Evolutionary conservation across 2,113 vertebrate species (phyloP).

Genomic region (Gambusia affinis): DNA sequence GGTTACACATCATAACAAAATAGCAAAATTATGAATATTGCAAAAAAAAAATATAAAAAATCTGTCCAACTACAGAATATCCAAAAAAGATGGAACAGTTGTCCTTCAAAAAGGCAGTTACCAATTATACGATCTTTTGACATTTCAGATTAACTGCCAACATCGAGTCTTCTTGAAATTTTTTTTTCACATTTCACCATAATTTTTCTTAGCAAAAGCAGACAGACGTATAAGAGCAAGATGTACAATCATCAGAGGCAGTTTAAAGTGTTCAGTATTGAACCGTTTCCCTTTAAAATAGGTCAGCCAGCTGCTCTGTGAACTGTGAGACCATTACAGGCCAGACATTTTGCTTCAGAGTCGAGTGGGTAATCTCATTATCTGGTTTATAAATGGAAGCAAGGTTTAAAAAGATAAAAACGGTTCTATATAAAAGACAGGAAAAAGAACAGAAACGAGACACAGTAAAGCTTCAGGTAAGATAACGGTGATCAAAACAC

Average conservation of each 20-base stretch:
- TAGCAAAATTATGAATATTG: too few relatives aligned
- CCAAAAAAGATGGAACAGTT: too few relatives aligned
- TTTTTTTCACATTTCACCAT: background rate
- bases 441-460: background rate
- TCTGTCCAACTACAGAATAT: too few relatives aligned
- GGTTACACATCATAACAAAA: too few relatives aligned
- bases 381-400: slow-evolving; percentile 41
- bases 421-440: slow-evolving; percentile 13
- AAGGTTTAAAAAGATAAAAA: slow-evolving; percentile 13
- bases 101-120: too few relatives aligned
- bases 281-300: slow-evolving; percentile 69
- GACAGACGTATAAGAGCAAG: background rate
- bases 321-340: slow-evolving; percentile 48
- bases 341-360: slow-evolving; percentile 64
- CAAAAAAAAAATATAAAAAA: too few relatives aligned
- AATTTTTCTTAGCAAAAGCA: background rate
- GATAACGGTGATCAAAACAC: slow-evolving; percentile 37
- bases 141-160: background rate
- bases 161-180: background rate
- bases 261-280: slow-evolving; percentile 53
- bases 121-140: too few relatives aligned
- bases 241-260: background rate
- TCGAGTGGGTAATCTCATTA: slow-evolving; percentile 47
- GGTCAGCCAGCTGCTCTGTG: slow-evolving; percentile 67
- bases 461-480: slow-evolving; percentile 35